Evolutionary conservation across 2,888 invertebrate genomes (phyloP).

Genomic region (Lasioglossum vierecki): DNA sequence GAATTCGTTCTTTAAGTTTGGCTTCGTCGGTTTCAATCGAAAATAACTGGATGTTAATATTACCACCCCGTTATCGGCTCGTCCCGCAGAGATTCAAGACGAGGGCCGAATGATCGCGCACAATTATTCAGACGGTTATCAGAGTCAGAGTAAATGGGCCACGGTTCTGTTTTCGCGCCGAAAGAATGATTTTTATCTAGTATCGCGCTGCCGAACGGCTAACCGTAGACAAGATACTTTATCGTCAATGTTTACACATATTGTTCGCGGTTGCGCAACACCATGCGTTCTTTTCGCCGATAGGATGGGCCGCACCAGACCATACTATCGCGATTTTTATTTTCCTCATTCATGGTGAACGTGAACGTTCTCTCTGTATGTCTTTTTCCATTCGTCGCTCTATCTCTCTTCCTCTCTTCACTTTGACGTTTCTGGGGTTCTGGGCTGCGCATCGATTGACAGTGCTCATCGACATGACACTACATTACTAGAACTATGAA

Average conservation of each 20-base stretch:
- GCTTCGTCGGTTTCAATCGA: background rate
- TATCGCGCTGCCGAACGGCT: background rate
- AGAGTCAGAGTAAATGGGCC: conserved; percentile 1
- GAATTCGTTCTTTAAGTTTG: background rate
- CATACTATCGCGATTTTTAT: conserved; percentile 40
- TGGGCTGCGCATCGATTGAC: conserved; percentile 19
- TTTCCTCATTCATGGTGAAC: conserved; percentile 25
- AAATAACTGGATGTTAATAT: background rate
- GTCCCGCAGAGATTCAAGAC: background rate
- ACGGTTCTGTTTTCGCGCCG: conserved; percentile 17
- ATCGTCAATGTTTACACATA: conserved; percentile 49
- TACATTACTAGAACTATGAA: too few species aligned
- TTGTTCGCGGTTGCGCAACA: conserved; percentile 55
- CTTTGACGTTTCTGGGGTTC: conserved; percentile 60
- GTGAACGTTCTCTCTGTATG: background rate
- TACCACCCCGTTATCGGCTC: background rate
- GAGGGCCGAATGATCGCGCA: background rate
- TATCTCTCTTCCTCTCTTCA: background rate
- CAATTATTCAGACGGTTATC: conserved; percentile 18
- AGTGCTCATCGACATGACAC: too few species aligned
- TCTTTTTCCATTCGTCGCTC: background rate
- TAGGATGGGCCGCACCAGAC: conserved; percentile 16
- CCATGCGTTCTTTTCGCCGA: conserved; percentile 43
- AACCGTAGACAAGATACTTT: conserved; percentile 19
- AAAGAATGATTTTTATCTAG: conserved; percentile 30